Evolutionary conservation across 2,797 vertebrate species (phyloP).

Genomic region (Philypnodon macrostomus): DNA sequence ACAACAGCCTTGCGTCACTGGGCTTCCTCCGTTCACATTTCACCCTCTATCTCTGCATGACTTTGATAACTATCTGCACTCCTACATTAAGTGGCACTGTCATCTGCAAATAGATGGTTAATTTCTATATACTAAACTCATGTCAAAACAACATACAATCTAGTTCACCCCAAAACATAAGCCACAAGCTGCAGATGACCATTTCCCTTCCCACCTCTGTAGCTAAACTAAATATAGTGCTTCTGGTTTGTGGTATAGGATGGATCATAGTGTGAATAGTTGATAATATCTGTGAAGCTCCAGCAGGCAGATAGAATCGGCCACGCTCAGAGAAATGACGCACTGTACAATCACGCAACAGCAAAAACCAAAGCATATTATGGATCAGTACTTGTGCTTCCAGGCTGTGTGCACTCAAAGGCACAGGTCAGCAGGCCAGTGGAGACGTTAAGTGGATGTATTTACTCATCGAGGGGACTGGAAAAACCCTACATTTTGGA

Average conservation of each 20-base stretch:
- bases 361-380: constrained; percentile 23
- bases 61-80: constrained; percentile 22
- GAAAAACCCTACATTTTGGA: background rate
- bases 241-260: constrained; percentile 42
- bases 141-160: constrained; percentile 25
- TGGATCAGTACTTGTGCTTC: constrained; percentile 10
- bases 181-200: constrained; percentile 19
- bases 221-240: constrained; percentile 47
- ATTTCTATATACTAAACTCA: constrained; percentile 11
- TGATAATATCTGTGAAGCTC: constrained; percentile 51
- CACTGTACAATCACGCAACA: constrained; percentile 32
- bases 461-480: constrained; percentile 4
- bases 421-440: constrained; percentile 27
- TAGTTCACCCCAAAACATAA: constrained; percentile 15
- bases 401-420: constrained; percentile 1
- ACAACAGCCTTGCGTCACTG: constrained; percentile 31
- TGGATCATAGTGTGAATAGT: constrained; percentile 38
- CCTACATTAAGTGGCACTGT: constrained; percentile 1
- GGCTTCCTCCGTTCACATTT: constrained; percentile 18
- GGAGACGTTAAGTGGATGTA: constrained; percentile 23
- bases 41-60: constrained; percentile 17
- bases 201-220: constrained; percentile 18
- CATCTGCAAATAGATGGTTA: constrained; percentile 26
- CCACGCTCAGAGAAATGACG: constrained; percentile 34
- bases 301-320: constrained; percentile 48